Evolutionary conservation across 2,888 invertebrate genomes (phyloP).

Genomic region (Hirtodrosophila cameraria): DNA sequence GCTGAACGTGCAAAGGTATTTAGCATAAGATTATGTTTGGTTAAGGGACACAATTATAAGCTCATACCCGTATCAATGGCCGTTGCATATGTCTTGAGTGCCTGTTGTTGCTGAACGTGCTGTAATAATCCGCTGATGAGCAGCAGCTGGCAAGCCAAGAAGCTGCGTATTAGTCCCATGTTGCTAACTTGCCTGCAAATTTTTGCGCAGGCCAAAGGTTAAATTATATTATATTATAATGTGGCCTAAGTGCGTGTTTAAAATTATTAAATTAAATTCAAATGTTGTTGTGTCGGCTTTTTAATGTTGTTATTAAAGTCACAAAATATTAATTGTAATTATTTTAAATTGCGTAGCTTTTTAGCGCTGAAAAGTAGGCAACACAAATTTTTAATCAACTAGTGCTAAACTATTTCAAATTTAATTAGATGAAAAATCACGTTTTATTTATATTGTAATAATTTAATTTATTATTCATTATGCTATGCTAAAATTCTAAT

Average conservation of each 20-base stretch:
- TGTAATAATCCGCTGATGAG: slow-evolving; percentile 81
- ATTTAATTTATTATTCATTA: neutral
- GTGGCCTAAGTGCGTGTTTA: slow-evolving; percentile 58
- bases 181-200: slow-evolving; percentile 50
- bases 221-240: slow-evolving; percentile 60
- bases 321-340: slow-evolving; percentile 48
- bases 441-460: neutral
- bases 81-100: slow-evolving; percentile 29
- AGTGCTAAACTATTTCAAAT: neutral
- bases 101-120: slow-evolving; percentile 56
- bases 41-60: slow-evolving; percentile 20
- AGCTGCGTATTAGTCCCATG: slow-evolving; percentile 82
- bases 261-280: no score
- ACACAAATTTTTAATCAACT: slow-evolving; percentile 18
- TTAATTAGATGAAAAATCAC: neutral
- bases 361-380: slow-evolving; percentile 54
- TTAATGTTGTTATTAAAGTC: slow-evolving; percentile 15
- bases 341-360: slow-evolving; percentile 53
- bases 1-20: slow-evolving; percentile 1
- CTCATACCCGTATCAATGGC: slow-evolving; percentile 35
- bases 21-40: slow-evolving; percentile 34
- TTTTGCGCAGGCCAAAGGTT: slow-evolving; percentile 32
- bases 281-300: slow-evolving; percentile 29
- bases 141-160: slow-evolving; percentile 77
- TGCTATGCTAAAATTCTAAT: neutral